Evolutionary conservation across 2,888 invertebrate genomes (phyloP).

Genomic region (Nemoura dubitans): DNA sequence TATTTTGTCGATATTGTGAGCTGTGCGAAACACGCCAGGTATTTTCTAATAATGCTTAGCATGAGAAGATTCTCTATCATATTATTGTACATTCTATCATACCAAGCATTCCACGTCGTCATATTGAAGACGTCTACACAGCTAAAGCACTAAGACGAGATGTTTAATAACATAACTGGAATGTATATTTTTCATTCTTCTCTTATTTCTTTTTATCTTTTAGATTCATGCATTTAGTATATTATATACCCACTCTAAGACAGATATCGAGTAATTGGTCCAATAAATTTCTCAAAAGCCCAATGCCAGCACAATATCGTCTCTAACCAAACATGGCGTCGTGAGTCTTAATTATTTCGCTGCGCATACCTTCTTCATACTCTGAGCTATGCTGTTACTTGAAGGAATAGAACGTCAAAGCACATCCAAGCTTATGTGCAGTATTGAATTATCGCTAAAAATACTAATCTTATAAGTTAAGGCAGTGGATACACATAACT

Average conservation of each 20-base stretch:
- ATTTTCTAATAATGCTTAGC: slow-evolving; percentile 32
- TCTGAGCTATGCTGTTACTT: background rate
- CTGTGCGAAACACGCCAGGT: slow-evolving; percentile 14
- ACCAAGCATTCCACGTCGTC: slow-evolving; percentile 39
- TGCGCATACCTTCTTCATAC: background rate
- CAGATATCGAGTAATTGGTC: background rate
- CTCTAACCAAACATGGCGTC: too few species aligned
- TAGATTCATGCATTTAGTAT: background rate
- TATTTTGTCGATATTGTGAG: slow-evolving; percentile 32
- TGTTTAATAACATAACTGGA: slow-evolving; percentile 30
- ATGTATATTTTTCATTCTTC: slow-evolving; percentile 9
- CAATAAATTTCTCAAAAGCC: slow-evolving; percentile 2
- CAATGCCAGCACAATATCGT: background rate
- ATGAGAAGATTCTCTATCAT: slow-evolving; percentile 17
- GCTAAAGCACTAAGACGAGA: background rate
- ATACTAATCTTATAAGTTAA: too few species aligned
- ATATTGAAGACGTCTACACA: background rate
- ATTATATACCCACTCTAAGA: background rate
- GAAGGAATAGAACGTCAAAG: too few species aligned
- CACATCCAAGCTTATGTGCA: too few species aligned
- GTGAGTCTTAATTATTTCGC: background rate
- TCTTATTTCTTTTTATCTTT: background rate
- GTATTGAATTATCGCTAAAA: too few species aligned
- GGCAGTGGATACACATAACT: too few species aligned
- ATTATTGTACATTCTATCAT: slow-evolving; percentile 43